A percentile compares a stretch with the other conserved stretches of the same genome.
These are phyloP conservation scores for Xanthorhoe designata DNA, from an alignment of 2,888 invertebrate genomes.

Conservation along the genomic window DNA sequence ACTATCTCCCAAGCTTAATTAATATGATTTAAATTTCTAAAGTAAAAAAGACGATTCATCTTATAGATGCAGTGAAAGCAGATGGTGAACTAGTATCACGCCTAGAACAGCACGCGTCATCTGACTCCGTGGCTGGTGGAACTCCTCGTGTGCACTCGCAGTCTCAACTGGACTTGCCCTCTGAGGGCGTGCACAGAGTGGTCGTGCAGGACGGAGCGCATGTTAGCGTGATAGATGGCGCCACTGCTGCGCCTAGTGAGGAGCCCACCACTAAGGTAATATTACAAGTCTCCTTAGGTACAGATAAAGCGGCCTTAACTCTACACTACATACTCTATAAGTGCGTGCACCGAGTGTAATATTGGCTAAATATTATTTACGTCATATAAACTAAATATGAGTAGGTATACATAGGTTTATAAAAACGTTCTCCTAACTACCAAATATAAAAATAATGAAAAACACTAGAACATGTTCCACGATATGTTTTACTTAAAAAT, in stretches of 20 bases:
- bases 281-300: neutral
- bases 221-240: conserved; percentile 64
- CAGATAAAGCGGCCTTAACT: neutral
- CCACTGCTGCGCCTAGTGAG: conserved; percentile 59
- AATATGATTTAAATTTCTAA: neutral
- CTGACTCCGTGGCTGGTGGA: conserved; percentile 68
- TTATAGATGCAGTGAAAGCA: conserved; percentile 69
- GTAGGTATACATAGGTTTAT: too few relatives aligned
- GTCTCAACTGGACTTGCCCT: conserved; percentile 85
- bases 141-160: conserved; percentile 78
- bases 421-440: too few relatives aligned
- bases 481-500: too few relatives aligned
- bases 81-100: conserved; percentile 75
- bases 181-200: conserved; percentile 83
- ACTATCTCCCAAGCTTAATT: too few relatives aligned
- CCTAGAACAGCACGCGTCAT: conserved; percentile 72
- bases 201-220: conserved; percentile 75
- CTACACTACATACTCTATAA: too few relatives aligned
- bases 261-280: conserved; percentile 75
- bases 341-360: too few relatives aligned
- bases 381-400: too few relatives aligned
- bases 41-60: neutral
- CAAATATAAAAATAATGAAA: too few relatives aligned
- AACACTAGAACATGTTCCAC: too few relatives aligned
- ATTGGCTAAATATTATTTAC: too few relatives aligned